Evolutionary conservation across 2,797 vertebrate species (phyloP).

Genomic region (Hypotaenidia okinawae): DNA sequence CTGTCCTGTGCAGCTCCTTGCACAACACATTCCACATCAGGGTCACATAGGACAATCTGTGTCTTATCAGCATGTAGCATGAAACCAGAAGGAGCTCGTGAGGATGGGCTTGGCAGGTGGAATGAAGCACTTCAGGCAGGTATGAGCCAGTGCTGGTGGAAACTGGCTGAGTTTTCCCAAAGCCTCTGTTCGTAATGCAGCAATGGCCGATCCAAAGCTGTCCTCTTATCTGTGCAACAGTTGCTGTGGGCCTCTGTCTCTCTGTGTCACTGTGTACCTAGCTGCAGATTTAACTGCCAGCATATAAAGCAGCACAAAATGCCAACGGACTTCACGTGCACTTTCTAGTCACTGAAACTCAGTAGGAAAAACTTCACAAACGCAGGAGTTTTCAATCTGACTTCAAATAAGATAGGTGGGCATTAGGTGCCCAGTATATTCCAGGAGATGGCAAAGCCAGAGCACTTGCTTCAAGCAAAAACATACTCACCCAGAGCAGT

Average conservation of each 20-base stretch:
- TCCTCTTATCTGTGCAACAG: accelerated
- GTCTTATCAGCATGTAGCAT: neutral
- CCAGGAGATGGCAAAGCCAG: neutral
- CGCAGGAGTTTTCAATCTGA: neutral
- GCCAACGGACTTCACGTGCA: neutral
- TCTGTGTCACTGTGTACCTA: neutral
- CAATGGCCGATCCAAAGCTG: neutral
- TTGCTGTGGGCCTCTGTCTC: neutral
- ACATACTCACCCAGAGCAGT: accelerated
- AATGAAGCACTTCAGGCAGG: neutral
- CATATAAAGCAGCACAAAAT: neutral
- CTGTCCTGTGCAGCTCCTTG: neutral
- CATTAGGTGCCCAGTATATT: neutral
- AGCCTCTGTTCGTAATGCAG: neutral
- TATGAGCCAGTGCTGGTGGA: neutral
- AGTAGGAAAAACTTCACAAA: neutral
- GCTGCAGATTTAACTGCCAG: neutral
- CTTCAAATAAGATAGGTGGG: neutral
- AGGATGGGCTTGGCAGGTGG: neutral
- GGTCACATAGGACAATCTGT: neutral
- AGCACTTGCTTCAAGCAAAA: neutral
- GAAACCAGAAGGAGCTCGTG: neutral
- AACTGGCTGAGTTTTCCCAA: neutral
- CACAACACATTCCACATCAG: neutral
- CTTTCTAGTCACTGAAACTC: neutral